These are phyloP conservation scores for Graptemys geographica DNA, from an alignment of 2,797 vertebrate genomes.

Conservation along the genomic window DNA sequence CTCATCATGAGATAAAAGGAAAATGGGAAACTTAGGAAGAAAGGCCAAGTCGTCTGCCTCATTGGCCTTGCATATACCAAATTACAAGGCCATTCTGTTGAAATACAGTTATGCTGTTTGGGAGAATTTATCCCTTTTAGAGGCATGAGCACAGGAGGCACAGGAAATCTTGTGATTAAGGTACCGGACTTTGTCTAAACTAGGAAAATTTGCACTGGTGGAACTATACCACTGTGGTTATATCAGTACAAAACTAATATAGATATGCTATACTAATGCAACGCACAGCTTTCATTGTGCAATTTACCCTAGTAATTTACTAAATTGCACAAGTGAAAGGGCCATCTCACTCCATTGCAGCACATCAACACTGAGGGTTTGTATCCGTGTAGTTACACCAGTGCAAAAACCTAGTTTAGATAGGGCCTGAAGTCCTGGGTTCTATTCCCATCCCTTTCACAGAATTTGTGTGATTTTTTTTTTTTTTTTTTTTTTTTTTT, in stretches of 20 bases:
- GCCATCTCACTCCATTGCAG: not conserved
- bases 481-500: too few species aligned
- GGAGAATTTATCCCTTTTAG: not conserved
- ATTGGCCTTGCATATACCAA: not conserved
- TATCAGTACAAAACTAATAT: not conserved
- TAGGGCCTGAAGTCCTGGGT: not conserved
- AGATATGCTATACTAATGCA: not conserved
- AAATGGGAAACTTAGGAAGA: not conserved
- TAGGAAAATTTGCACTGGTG: not conserved
- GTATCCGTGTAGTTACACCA: not conserved
- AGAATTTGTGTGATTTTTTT: not conserved
- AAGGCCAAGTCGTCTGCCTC: not conserved
- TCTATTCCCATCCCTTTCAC: not conserved
- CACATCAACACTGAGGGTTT: not conserved
- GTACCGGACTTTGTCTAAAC: not conserved
- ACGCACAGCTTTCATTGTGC: not conserved
- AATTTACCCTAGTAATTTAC: not conserved
- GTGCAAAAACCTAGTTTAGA: not conserved
- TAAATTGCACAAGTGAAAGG: not conserved
- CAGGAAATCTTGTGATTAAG: not conserved
- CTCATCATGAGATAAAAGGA: not conserved
- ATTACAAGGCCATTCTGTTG: not conserved
- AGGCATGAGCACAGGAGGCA: not conserved
- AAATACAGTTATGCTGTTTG: not conserved
- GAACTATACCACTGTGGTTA: not conserved